Evolutionary conservation across 2,888 invertebrate species (phyloP).

Genomic region (Tiliacea citrago): DNA sequence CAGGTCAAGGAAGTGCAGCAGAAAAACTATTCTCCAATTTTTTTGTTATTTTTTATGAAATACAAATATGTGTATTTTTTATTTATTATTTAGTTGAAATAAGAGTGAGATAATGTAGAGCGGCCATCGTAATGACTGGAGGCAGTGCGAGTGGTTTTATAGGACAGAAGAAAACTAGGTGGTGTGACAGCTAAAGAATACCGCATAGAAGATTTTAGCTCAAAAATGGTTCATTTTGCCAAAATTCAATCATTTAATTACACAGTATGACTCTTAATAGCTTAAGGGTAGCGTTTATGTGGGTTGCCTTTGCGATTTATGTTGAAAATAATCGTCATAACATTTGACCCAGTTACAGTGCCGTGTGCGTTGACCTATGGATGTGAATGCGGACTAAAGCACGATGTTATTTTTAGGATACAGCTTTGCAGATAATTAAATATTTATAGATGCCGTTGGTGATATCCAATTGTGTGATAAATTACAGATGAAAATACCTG

Average conservation of each 20-base stretch:
- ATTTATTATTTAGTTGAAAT: slow-evolving; percentile 66
- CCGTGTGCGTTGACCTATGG: slow-evolving; percentile 89
- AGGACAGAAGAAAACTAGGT: slow-evolving; percentile 76
- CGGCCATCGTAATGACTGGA: slow-evolving; percentile 73
- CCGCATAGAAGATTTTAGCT: slow-evolving; percentile 80
- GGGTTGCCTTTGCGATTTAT: slow-evolving; percentile 65
- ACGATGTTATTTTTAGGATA: slow-evolving; percentile 89
- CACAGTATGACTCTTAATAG: slow-evolving; percentile 67
- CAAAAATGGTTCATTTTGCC: slow-evolving; percentile 73
- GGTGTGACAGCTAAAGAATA: slow-evolving; percentile 82
- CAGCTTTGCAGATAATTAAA: slow-evolving; percentile 90
- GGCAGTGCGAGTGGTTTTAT: slow-evolving; percentile 75
- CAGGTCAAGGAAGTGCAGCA: slow-evolving; percentile 87
- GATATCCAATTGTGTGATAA: slow-evolving; percentile 76
- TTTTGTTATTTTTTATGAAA: slow-evolving; percentile 82
- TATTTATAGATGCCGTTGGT: slow-evolving; percentile 87
- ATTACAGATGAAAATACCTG: slow-evolving; percentile 72
- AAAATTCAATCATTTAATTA: slow-evolving; percentile 62
- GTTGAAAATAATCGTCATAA: slow-evolving; percentile 79
- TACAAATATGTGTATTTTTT: slow-evolving; percentile 77
- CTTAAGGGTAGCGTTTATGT: slow-evolving; percentile 58
- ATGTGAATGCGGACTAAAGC: slow-evolving; percentile 87
- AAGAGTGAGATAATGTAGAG: slow-evolving; percentile 77
- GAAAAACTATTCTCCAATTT: slow-evolving; percentile 78
- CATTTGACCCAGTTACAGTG: slow-evolving; percentile 88